Conservation (phyloP, 1,140 invertebrate genomes). For the Bombus fervidus region DNA sequence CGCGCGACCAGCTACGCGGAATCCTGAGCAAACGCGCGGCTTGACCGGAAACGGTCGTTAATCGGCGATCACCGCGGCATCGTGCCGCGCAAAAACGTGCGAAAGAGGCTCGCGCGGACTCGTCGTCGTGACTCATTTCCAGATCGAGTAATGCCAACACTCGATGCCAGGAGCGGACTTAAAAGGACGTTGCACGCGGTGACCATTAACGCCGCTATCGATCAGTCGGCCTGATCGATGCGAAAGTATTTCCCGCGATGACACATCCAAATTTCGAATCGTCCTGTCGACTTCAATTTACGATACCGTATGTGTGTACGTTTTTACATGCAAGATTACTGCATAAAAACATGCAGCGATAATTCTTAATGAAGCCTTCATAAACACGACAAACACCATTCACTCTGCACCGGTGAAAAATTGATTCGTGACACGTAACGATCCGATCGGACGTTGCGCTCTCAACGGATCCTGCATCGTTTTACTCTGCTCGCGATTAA, state of each 20-base stretch:
- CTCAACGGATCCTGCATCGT: neutral
- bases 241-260: neutral
- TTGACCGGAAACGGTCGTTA: conserved; percentile 73
- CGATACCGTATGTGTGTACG: too few species aligned
- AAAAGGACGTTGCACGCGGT: conserved; percentile 26
- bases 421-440: conserved; percentile 13
- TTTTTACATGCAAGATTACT: too few species aligned
- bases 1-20: neutral
- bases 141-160: conserved; percentile 57
- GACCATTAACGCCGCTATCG: conserved; percentile 29
- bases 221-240: neutral
- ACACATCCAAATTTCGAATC: neutral
- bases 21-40: conserved; percentile 26
- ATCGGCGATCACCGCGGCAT: conserved; percentile 65
- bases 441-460: neutral
- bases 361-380: conserved; percentile 1
- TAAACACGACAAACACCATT: neutral
- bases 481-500: neutral
- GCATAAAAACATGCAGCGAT: neutral
- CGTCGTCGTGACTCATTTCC: conserved; percentile 66
- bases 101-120: conserved; percentile 67
- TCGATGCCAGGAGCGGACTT: conserved; percentile 43
- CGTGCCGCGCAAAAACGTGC: conserved; percentile 74
- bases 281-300: neutral
- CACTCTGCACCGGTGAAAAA: neutral